phyloP scores from a whole-genome alignment of 2,888 invertebrate species.

The Gnatocerus cornutus region DNA sequence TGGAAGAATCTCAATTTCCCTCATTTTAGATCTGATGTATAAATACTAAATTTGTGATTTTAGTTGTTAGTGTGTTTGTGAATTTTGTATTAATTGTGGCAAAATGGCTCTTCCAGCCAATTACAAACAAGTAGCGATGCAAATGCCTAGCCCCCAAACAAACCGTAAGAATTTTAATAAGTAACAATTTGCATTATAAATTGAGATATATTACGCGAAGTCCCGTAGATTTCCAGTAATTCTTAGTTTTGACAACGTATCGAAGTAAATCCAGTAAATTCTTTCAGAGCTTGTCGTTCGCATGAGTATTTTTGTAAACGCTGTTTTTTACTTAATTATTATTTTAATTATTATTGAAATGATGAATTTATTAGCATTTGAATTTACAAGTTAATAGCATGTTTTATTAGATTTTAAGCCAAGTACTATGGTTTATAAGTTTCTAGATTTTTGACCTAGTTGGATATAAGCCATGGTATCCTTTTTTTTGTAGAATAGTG shows the following conservation, averaged over 20 bases:
- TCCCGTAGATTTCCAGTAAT: conserved; percentile 44
- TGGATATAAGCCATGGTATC: conserved; percentile 32
- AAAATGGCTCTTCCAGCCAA: conserved; percentile 87
- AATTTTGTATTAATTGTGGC: conserved; percentile 20
- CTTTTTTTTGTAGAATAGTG: conserved; percentile 68
- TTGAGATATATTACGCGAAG: conserved; percentile 27
- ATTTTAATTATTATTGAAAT: conserved; percentile 48
- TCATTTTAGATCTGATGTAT: conserved; percentile 28
- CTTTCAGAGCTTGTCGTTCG: conserved; percentile 60
- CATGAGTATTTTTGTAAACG: conserved; percentile 61
- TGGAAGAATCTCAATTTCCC: conserved; percentile 14
- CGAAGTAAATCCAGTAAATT: conserved; percentile 38
- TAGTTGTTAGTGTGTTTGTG: conserved; percentile 21
- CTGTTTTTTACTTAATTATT: conserved; percentile 51
- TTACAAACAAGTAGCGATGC: conserved; percentile 88
- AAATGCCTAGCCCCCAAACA: conserved; percentile 81
- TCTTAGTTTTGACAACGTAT: conserved; percentile 33
- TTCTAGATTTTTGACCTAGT: conserved; percentile 13
- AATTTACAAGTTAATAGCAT: conserved; percentile 57
- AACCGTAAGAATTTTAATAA: conserved; percentile 77
- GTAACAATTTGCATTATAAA: conserved; percentile 39
- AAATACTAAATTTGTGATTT: conserved; percentile 32
- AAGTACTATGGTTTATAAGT: conserved; percentile 48
- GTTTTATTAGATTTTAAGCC: conserved; percentile 52
- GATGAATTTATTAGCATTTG: conserved; percentile 50